phyloP scores from a whole-genome alignment of 2,113 vertebrate genomes.

The Elgaria multicarinata region DNA sequence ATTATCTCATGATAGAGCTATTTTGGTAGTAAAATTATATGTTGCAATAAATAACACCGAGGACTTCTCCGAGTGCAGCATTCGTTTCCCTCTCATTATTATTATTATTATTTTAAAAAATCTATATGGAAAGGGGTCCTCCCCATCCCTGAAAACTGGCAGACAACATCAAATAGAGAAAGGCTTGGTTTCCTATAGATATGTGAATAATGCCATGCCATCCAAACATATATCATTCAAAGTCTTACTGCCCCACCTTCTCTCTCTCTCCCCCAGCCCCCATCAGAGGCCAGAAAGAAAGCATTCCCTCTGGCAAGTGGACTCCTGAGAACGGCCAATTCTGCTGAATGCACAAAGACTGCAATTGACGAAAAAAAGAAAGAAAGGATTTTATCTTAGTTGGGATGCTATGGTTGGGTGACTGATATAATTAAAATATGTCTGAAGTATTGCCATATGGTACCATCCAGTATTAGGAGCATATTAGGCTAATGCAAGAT shows the following conservation, averaged over 20 bases:
- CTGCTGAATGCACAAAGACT: background rate
- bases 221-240: background rate
- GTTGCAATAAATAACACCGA: background rate
- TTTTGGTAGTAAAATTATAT: slow-evolving; percentile 19
- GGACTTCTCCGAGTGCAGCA: background rate
- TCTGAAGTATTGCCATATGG: slow-evolving; percentile 2
- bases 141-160: background rate
- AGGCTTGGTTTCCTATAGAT: background rate
- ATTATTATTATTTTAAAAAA: too few species aligned
- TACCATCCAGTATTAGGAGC: background rate
- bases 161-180: background rate
- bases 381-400: background rate
- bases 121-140: background rate
- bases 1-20: background rate
- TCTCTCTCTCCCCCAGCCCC: background rate
- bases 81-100: background rate
- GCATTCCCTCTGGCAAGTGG: background rate
- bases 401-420: background rate
- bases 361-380: background rate
- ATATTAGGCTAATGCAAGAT: slow-evolving; percentile 8
- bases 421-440: background rate
- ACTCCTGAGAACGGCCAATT: background rate
- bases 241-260: background rate
- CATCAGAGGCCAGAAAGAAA: background rate
- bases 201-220: background rate